Evolutionary conservation across 1,140 invertebrate genomes (phyloP).

Genomic region (Thrips palmi): DNA sequence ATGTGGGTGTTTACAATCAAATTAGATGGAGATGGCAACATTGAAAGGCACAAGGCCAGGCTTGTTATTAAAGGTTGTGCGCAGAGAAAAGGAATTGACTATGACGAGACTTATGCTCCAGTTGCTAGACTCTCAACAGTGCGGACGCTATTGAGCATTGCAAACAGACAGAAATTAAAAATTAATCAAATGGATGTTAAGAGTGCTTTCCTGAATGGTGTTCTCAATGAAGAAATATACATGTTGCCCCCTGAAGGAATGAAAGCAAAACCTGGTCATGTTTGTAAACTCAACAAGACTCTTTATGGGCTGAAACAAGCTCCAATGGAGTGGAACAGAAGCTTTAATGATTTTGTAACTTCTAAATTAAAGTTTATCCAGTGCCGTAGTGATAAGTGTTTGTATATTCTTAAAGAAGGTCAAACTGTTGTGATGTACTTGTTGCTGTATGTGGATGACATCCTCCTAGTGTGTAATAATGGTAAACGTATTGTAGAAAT

Average conservation of each 20-base stretch:
- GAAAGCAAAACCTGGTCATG: conserved; percentile 7
- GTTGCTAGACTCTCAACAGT: conserved; percentile 20
- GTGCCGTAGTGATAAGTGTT: neutral
- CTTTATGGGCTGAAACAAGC: conserved; percentile 13
- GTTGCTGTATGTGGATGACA: conserved; percentile 10
- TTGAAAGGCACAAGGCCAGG: conserved; percentile 22
- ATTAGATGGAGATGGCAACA: conserved; percentile 16
- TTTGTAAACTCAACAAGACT: conserved; percentile 13
- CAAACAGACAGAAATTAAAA: conserved; percentile 18
- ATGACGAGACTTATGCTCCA: conserved; percentile 21
- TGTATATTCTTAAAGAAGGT: conserved; percentile 3
- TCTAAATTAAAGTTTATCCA: neutral
- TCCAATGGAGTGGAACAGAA: conserved; percentile 10
- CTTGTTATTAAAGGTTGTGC: conserved; percentile 25
- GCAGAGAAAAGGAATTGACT: conserved; percentile 21
- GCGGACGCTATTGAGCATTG: conserved; percentile 20
- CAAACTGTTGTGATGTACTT: neutral
- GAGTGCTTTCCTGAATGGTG: conserved; percentile 24
- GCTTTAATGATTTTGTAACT: conserved; percentile 4
- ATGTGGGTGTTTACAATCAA: conserved; percentile 24
- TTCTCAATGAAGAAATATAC: conserved; percentile 23
- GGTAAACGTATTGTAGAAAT: conserved; percentile 6
- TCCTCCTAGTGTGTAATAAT: conserved; percentile 6
- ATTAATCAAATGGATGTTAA: conserved; percentile 21
- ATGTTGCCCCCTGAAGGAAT: conserved; percentile 22